These are phyloP conservation scores for Sceloporus undulatus DNA, from an alignment of 2,113 vertebrate species.

Conservation along the genomic window DNA sequence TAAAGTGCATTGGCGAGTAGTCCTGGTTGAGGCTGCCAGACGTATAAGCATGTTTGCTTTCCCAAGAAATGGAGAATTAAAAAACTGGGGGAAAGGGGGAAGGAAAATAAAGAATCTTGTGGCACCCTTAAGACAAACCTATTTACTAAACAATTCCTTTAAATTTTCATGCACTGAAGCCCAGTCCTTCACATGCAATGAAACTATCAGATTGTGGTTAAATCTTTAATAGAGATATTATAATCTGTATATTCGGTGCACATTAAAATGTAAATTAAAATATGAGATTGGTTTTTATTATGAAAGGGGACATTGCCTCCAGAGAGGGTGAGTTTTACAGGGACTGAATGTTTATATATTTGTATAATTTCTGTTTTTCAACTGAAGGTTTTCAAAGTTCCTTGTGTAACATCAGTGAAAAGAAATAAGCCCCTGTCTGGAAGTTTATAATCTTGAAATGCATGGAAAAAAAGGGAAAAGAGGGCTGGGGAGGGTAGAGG, in stretches of 20 bases:
- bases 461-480: background rate
- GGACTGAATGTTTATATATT: background rate
- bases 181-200: too few relatives aligned
- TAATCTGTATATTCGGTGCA: too few relatives aligned
- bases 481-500: background rate
- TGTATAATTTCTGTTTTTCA: background rate
- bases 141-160: too few relatives aligned
- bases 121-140: too few relatives aligned
- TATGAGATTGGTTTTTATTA: background rate
- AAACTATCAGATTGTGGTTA: too few relatives aligned
- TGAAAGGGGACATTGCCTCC: background rate
- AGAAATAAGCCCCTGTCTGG: background rate
- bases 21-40: background rate
- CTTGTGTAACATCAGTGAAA: background rate
- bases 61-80: background rate
- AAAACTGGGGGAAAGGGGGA: background rate
- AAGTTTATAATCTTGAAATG: background rate
- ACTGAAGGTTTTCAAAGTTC: background rate
- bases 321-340: background rate
- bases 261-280: too few relatives aligned
- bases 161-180: too few relatives aligned
- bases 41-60: background rate
- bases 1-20: background rate
- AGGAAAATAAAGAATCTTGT: too few relatives aligned
- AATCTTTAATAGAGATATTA: too few relatives aligned